Evolutionary conservation across 2,888 invertebrate genomes (phyloP), one percentile per base, ranked within the genome.

Genomic region (Limenitis camilla): DNA sequence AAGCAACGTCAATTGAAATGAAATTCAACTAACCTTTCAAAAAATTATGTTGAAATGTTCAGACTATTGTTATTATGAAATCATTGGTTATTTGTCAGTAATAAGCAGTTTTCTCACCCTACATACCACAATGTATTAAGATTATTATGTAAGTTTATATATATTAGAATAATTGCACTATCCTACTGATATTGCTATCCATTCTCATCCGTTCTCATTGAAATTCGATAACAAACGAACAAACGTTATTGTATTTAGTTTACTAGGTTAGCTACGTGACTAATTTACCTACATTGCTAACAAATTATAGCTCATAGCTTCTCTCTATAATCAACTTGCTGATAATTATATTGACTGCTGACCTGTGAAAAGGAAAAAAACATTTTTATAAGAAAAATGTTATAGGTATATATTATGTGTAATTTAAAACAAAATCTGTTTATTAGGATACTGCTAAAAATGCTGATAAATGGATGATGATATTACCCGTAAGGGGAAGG

Each of bases 141-240:
- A 8, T 8, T 31, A 48, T 43, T 36, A n/a, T 49, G 35, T 36
- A 31, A 49, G 36, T 49, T 49, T 19, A 49, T 11, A 28, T 11
- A 36, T 45, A 38, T 39, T 40, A 52, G 40, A 57, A 57, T 50
- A 48, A 53, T 57, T 54, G 54, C 51, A 53, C 49, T 33, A 52
- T 59, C 45, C 44, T 52, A 30, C 36, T 44, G 59, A 59, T 56
- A 59, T 49, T 53, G 50, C 50, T 50, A 52, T 52, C 52, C 56
- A 56, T 56, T 62, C 61, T 59, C 67, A 63, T 67, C 67, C 67
- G 67, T 57, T 67, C 67, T 58, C 65, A 64, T 64, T 66, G 63
- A 61, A 57, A 40, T 56, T 54, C 45, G 67, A 67, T 67, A 66
- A 63, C 60, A 58, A 46, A 59, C 48, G 56, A 58, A 59, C 56